Evolutionary conservation across 2,888 invertebrate species (phyloP).

Genomic region (Hermaeophaga mercurialis): DNA sequence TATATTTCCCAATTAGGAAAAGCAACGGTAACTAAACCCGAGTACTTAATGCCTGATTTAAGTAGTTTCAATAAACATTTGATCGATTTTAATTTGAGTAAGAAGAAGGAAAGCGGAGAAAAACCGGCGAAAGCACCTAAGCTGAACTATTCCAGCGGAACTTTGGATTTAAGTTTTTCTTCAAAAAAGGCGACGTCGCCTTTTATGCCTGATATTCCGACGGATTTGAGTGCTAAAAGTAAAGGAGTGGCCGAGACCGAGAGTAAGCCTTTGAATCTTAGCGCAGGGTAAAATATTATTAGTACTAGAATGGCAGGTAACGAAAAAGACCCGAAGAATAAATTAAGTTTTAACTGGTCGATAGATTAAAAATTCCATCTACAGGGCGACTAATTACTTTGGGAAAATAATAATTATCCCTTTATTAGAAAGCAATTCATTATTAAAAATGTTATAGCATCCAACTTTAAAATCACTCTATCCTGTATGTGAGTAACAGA

Average conservation of each 20-base stretch:
- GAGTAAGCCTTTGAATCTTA: conserved; percentile 41
- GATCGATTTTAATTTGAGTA: conserved; percentile 47
- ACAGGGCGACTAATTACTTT: too few relatives aligned
- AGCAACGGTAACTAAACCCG: conserved; percentile 38
- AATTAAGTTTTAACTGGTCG: too few relatives aligned
- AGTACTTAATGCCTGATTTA: conserved; percentile 56
- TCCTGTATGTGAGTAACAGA: too few relatives aligned
- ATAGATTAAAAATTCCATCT: too few relatives aligned
- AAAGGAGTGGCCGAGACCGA: conserved; percentile 26
- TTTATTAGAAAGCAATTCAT: neutral
- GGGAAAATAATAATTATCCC: neutral
- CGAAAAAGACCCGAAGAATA: too few relatives aligned
- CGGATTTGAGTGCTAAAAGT: conserved; percentile 43
- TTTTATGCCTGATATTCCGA: conserved; percentile 39
- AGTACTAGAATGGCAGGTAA: too few relatives aligned
- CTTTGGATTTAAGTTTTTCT: conserved; percentile 60
- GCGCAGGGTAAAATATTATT: conserved; percentile 4
- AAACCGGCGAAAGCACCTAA: conserved; percentile 66
- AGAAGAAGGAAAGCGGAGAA: conserved; percentile 52
- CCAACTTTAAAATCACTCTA: too few relatives aligned
- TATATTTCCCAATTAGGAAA: conserved; percentile 44
- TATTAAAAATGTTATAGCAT: neutral
- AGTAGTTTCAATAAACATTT: conserved; percentile 56
- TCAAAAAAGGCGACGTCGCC: conserved; percentile 42
- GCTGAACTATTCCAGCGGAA: conserved; percentile 59